A percentile compares a stretch with the other conserved stretches of the same genome.
These are phyloP conservation scores for Xyliphius kryptos DNA, from an alignment of 2,113 vertebrate genomes.

Conservation along the genomic window DNA sequence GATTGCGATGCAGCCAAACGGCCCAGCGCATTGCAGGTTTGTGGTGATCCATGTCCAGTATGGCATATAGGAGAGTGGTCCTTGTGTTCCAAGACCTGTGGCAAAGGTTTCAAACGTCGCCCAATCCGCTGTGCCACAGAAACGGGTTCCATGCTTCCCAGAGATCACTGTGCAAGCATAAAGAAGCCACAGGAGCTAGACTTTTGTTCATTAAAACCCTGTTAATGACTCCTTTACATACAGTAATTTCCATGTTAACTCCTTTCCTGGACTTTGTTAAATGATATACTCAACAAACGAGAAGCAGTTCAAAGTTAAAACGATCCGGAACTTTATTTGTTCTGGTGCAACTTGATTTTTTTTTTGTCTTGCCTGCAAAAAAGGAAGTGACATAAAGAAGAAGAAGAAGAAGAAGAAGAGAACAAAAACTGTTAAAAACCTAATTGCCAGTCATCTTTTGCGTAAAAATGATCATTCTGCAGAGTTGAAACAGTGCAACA, in stretches of 20 bases:
- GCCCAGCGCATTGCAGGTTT: constrained; percentile 70
- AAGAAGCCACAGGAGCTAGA: constrained; percentile 97
- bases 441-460: no score
- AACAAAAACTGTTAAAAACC: constrained; percentile 10
- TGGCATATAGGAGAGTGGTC: constrained; percentile 87
- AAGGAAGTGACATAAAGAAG: constrained; percentile 32
- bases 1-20: constrained; percentile 70
- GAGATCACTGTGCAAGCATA: constrained; percentile 79
- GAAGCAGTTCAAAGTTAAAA: constrained; percentile 36
- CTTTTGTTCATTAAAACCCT: constrained; percentile 82
- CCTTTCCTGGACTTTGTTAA: constrained; percentile 33
- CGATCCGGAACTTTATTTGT: constrained; percentile 40
- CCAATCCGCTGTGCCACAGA: constrained; percentile 71
- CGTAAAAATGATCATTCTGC: constrained; percentile 30
- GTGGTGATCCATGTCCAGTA: constrained; percentile 80
- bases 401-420: constrained; percentile 21
- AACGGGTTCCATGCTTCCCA: constrained; percentile 63
- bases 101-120: constrained; percentile 87
- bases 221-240: no score
- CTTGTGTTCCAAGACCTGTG: constrained; percentile 87
- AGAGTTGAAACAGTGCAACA: constrained; percentile 22
- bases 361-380: constrained; percentile 34
- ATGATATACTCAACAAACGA: constrained; percentile 37
- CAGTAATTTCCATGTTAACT: background rate
- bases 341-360: constrained; percentile 45